Evolutionary conservation across 2,888 invertebrate species (phyloP), one percentile per base, ranked within the genome.

Genomic region (Chrysopilus asiliformis): DNA sequence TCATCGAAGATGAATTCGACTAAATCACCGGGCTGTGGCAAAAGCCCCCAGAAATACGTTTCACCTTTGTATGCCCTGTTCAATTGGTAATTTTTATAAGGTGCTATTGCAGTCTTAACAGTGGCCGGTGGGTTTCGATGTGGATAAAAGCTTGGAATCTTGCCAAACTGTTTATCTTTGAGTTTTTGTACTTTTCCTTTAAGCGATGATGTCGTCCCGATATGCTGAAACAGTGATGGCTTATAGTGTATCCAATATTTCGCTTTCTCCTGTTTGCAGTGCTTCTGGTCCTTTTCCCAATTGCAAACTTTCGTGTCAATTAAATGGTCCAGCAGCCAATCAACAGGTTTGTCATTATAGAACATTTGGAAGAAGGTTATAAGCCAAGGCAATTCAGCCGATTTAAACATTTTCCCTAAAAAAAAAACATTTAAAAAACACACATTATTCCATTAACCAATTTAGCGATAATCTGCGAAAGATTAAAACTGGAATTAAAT

Each of bases 151-250:
- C 82, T 66, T 7, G 78, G 76, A 29, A 83, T 70, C 53, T 83
- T 82, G 14, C 89, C 90, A 62, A 86, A 93, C 53, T 87, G 83
- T 49, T 81, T 78, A 57, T 91, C 90, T 84, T 91, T 90, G 0
- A 95, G 67, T 64, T 89, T 91, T 57, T 95, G 95, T 36, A 93
- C 84, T 71, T 97, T 97, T 39, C 95, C 95, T 59, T 81, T 85
- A 1, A 97, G 68, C 0, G 95, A 95, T 0, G 95, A 95, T 55
- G 89, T 89, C 14, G 84, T 78, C 3, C 95, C 95, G 42, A 94
- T 84, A 55, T 97, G 97, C 63, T 94, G 91, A 56, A 97, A 97
- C 2, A 97, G 67, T 0, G 93, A 87, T 1, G 86, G 83, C 47
- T 86, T 85, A 57, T 81, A 89, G 52, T 84, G 83, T 6, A 87